Conservation (phyloP, 2,888 invertebrate species). For the Tetranychus piercei region DNA sequence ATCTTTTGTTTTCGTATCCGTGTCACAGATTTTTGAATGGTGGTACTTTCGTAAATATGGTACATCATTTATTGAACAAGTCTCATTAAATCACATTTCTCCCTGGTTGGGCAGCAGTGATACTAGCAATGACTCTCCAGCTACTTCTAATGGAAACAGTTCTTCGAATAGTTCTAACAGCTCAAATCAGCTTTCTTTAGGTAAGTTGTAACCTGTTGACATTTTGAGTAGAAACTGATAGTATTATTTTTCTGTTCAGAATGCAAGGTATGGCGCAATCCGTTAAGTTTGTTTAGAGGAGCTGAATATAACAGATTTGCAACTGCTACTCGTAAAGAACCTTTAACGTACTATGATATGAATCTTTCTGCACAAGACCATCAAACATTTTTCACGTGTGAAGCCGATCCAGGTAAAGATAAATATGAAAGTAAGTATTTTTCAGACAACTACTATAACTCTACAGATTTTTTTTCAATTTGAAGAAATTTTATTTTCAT, state of each 20-base stretch:
- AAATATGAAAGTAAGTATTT: slow-evolving; percentile 54
- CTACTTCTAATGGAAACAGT: slow-evolving; percentile 12
- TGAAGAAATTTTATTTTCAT: not conserved
- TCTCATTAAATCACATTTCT: slow-evolving; percentile 77
- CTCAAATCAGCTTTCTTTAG: slow-evolving; percentile 22
- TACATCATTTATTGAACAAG: slow-evolving; percentile 89
- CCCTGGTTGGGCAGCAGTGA: slow-evolving; percentile 71
- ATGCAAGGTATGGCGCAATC: slow-evolving; percentile 91
- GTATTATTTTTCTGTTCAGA: slow-evolving; percentile 37
- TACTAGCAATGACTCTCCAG: slow-evolving; percentile 23
- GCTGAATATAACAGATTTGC: slow-evolving; percentile 91
- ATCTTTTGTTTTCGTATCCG: too few relatives aligned
- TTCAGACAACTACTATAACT: not conserved
- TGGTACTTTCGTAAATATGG: slow-evolving; percentile 99
- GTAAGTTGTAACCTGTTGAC: slow-evolving; percentile 19
- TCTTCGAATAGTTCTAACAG: slow-evolving; percentile 20
- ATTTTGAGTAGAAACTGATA: too few relatives aligned
- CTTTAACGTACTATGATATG: slow-evolving; percentile 96
- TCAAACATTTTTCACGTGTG: slow-evolving; percentile 84
- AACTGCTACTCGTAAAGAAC: slow-evolving; percentile 74
- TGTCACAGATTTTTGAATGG: slow-evolving; percentile 66
- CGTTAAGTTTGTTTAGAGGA: slow-evolving; percentile 78
- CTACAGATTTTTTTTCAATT: not conserved
- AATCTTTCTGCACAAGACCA: slow-evolving; percentile 96
- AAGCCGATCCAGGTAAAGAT: slow-evolving; percentile 59